phyloP scores from a whole-genome alignment of 2,797 vertebrate genomes.

The Eupleurogrammus muticus region DNA sequence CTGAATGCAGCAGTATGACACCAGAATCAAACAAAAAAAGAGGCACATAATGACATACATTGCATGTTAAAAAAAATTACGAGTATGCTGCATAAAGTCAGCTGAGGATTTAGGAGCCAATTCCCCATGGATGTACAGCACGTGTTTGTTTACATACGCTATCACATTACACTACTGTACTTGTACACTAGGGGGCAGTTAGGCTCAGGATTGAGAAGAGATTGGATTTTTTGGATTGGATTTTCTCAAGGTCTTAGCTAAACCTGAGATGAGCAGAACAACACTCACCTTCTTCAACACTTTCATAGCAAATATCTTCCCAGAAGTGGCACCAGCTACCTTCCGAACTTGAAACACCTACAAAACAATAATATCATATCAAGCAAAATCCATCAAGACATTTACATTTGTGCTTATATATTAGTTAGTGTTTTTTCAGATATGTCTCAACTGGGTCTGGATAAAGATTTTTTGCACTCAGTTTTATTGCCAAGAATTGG shows the following conservation, averaged over 20 bases:
- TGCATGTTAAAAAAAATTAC: slow-evolving; percentile 18
- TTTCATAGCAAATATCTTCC: slow-evolving; percentile 98
- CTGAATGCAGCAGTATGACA: slow-evolving; percentile 39
- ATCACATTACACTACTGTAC: neutral
- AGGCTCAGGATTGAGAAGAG: neutral
- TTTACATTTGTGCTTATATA: neutral
- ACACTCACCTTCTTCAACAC: slow-evolving; percentile 94
- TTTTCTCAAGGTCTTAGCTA: neutral
- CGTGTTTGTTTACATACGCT: neutral
- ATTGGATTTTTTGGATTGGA: too few relatives aligned
- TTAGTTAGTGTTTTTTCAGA: neutral
- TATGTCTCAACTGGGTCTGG: neutral
- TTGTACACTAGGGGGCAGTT: slow-evolving; percentile 20
- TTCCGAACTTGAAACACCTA: slow-evolving; percentile 97
- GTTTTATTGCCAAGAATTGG: slow-evolving; percentile 9
- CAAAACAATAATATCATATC: neutral
- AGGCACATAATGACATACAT: slow-evolving; percentile 15
- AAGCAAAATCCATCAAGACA: slow-evolving; percentile 3
- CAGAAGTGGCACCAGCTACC: slow-evolving; percentile 90
- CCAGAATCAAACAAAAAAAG: slow-evolving; percentile 13
- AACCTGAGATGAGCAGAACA: neutral
- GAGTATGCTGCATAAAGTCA: slow-evolving; percentile 12
- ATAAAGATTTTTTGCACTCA: neutral
- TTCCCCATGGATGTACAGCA: slow-evolving; percentile 2
- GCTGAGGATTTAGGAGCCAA: slow-evolving; percentile 9